Conservation (phyloP, 2,797 vertebrate species). For the Ambastaia sidthimunki region DNA sequence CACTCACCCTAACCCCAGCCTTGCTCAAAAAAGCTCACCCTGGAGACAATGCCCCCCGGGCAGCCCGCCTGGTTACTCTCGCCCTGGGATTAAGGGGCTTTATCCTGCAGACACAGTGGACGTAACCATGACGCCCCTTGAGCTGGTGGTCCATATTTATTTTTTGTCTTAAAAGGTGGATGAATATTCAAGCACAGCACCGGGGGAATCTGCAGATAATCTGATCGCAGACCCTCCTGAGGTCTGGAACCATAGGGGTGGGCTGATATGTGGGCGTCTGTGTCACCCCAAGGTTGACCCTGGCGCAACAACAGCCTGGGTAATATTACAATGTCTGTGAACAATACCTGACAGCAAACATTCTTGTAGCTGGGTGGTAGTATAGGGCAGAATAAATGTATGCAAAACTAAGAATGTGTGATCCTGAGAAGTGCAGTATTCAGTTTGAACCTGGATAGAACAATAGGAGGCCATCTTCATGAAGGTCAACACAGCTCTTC, state of each 20-base stretch:
- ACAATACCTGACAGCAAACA: conserved; percentile 65
- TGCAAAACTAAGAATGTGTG: conserved; percentile 2
- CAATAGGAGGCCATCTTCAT: background rate
- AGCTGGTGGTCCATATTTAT: conserved; percentile 80
- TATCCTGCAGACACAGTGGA: conserved; percentile 67
- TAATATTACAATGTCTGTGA: conserved; percentile 32
- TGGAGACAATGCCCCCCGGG: conserved; percentile 73
- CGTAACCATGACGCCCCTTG: conserved; percentile 67
- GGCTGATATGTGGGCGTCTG: conserved; percentile 58
- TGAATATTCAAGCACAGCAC: conserved; percentile 71
- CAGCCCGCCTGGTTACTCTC: conserved; percentile 72
- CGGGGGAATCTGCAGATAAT: conserved; percentile 70
- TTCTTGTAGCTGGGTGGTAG: conserved; percentile 60
- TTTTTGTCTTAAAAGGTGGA: conserved; percentile 81
- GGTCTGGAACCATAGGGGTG: conserved; percentile 60
- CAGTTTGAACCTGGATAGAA: conserved; percentile 21
- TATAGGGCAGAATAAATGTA: conserved; percentile 58
- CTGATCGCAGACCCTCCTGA: conserved; percentile 66
- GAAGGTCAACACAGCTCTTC: background rate
- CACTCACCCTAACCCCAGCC: conserved; percentile 51
- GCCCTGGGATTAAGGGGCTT: conserved; percentile 79
- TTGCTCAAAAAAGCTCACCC: conserved; percentile 52
- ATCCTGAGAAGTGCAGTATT: background rate
- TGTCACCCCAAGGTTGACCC: conserved; percentile 55
- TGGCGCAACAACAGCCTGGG: conserved; percentile 22